These are phyloP conservation scores for Pheosia gnoma DNA, from an alignment of 2,888 invertebrate genomes.

Conservation along the genomic window DNA sequence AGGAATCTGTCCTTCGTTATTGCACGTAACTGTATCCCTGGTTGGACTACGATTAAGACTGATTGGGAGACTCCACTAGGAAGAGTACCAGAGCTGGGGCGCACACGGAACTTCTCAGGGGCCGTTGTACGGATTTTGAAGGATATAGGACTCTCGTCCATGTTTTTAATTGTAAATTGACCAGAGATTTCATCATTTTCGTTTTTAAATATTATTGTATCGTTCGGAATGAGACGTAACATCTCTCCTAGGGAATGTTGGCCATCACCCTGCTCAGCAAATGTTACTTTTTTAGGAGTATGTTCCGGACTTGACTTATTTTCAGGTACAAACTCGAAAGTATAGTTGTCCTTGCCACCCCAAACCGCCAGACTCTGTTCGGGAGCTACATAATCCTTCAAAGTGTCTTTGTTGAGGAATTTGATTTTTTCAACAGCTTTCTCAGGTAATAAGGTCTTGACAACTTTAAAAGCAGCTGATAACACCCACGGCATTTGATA, in stretches of 20 bases:
- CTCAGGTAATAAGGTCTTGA: conserved; percentile 93
- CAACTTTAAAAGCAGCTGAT: conserved; percentile 95
- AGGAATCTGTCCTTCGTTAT: conserved; percentile 93
- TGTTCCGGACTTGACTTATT: conserved; percentile 60
- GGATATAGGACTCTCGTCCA: conserved; percentile 78
- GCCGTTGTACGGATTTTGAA: conserved; percentile 97
- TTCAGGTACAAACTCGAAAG: conserved; percentile 89
- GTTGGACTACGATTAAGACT: conserved; percentile 90
- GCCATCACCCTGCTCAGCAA: conserved; percentile 66
- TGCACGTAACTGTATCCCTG: conserved; percentile 87
- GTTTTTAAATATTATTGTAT: conserved; percentile 87
- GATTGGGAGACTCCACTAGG: conserved; percentile 85
- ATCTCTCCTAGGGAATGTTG: conserved; percentile 81
- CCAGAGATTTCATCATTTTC: conserved; percentile 88
- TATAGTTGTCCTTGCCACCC: conserved; percentile 92
- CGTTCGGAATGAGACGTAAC: conserved; percentile 86
- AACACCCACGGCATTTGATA: conserved; percentile 98
- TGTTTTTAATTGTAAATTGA: conserved; percentile 88
- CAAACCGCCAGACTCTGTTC: conserved; percentile 90
- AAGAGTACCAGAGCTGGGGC: conserved; percentile 93
- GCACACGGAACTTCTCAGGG: conserved; percentile 96
- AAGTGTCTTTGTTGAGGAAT: conserved; percentile 89
- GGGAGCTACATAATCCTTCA: conserved; percentile 89
- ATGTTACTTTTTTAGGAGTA: conserved; percentile 78
- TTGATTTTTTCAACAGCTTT: conserved; percentile 95